Evolutionary conservation across 2,113 vertebrate genomes (phyloP).

Genomic region (Arothron firmamentum): DNA sequence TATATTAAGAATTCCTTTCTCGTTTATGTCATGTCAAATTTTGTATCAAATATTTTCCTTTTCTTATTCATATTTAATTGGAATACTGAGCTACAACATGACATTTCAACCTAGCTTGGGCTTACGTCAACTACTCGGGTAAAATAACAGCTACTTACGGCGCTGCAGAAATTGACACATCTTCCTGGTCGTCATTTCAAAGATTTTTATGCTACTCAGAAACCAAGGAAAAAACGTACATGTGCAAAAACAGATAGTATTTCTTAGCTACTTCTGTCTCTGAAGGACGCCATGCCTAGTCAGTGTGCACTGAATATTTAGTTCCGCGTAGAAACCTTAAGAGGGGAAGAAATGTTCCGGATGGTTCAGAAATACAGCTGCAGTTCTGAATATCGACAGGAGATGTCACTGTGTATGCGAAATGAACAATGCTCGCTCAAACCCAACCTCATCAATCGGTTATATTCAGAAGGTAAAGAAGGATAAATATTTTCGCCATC

Average conservation of each 20-base stretch:
- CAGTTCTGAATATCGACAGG: slow-evolving; percentile 9
- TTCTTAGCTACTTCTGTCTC: neutral
- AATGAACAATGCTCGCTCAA: too few relatives aligned
- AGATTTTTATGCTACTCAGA: neutral
- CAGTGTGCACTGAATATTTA: neutral
- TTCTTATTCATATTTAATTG: neutral
- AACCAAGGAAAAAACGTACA: neutral
- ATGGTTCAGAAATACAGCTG: rapidly evolving
- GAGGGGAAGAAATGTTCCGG: neutral
- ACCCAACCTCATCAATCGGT: too few relatives aligned
- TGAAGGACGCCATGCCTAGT: slow-evolving; percentile 64
- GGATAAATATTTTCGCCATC: too few relatives aligned
- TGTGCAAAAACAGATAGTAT: rapidly evolving
- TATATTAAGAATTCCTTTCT: too few relatives aligned
- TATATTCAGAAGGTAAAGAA: too few relatives aligned
- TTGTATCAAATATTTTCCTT: neutral
- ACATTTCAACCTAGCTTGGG: neutral
- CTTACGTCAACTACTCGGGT: slow-evolving; percentile 6
- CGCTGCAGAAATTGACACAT: slow-evolving; percentile 44
- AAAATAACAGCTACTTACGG: slow-evolving; percentile 58
- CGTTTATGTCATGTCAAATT: too few relatives aligned
- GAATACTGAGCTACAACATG: too few relatives aligned
- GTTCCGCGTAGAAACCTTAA: slow-evolving; percentile 34
- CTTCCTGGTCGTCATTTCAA: slow-evolving; percentile 51
- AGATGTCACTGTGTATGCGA: slow-evolving; percentile 35